These are phyloP conservation scores for Puntigrus tetrazona DNA, from an alignment of 2,113 vertebrate species.

Conservation along the genomic window DNA sequence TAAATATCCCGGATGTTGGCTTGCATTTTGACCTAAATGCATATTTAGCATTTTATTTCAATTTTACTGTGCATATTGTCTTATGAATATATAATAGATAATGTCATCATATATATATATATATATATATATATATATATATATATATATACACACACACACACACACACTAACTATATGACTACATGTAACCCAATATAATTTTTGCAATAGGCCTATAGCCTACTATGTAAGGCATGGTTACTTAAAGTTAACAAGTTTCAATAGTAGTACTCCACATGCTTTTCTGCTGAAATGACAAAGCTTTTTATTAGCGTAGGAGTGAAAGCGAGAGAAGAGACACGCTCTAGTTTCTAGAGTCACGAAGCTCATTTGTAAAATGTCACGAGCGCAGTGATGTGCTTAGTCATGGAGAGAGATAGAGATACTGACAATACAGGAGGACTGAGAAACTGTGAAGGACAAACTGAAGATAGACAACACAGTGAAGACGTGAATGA, in stretches of 20 bases:
- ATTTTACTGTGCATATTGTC: not conserved
- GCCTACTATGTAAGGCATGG: not conserved
- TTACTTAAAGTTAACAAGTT: not conserved
- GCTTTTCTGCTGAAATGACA: not conserved
- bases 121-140: too few relatives aligned
- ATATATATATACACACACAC: too few relatives aligned
- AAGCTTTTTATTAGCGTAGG: not conserved
- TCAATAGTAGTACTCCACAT: not conserved
- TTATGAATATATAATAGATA: not conserved
- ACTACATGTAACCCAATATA: too few relatives aligned
- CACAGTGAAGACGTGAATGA: constrained; percentile 10
- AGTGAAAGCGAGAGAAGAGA: constrained; percentile 20
- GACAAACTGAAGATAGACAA: not conserved
- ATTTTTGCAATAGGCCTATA: too few relatives aligned
- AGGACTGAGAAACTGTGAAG: not conserved
- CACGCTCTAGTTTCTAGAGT: constrained; percentile 5
- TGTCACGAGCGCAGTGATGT: constrained; percentile 4
- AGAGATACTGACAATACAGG: not conserved
- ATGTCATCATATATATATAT: not conserved
- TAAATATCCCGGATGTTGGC: not conserved
- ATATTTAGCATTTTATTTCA: not conserved
- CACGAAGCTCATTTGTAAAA: not conserved
- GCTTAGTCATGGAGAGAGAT: constrained; percentile 25
- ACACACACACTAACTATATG: too few relatives aligned
- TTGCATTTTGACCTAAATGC: not conserved